Conservation (phyloP, 2,888 invertebrate genomes). For the Micropterix aruncella region DNA sequence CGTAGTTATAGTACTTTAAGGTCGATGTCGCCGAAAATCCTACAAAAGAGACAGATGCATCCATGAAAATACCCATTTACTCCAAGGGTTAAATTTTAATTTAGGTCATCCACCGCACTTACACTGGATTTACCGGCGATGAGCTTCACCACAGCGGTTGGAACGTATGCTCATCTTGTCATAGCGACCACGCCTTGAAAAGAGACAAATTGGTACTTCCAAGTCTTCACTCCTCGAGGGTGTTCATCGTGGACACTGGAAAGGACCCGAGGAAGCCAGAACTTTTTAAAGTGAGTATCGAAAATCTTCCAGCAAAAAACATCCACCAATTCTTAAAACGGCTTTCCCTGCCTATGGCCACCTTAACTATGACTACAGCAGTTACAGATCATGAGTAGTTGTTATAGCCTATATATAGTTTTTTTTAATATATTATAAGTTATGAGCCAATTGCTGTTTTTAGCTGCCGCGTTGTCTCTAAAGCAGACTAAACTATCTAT, state of each 20-base stretch:
- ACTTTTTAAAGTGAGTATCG: slow-evolving; percentile 48
- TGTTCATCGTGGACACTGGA: slow-evolving; percentile 74
- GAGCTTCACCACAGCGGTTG: slow-evolving; percentile 95
- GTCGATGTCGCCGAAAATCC: no score
- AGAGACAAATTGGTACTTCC: slow-evolving; percentile 77
- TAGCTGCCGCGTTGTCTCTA: no score
- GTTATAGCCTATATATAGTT: background rate
- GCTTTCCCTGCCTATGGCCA: slow-evolving; percentile 3
- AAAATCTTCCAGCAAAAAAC: background rate
- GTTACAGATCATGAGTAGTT: no score
- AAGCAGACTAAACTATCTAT: no score
- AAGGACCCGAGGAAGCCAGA: slow-evolving; percentile 58
- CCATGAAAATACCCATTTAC: no score
- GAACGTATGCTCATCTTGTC: slow-evolving; percentile 94
- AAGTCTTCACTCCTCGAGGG: slow-evolving; percentile 61
- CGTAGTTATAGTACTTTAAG: no score
- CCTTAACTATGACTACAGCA: slow-evolving; percentile 11
- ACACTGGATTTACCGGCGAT: slow-evolving; percentile 63
- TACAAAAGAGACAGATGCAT: no score
- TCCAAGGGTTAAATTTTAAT: no score
- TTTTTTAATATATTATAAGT: no score
- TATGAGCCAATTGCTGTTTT: no score
- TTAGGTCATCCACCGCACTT: slow-evolving; percentile 77
- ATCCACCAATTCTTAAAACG: no score
- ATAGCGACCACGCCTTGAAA: slow-evolving; percentile 37